Base-by-base conservation (phyloP, 2,113 vertebrate species). In the Sinocyclocheilus grahami region DNA sequence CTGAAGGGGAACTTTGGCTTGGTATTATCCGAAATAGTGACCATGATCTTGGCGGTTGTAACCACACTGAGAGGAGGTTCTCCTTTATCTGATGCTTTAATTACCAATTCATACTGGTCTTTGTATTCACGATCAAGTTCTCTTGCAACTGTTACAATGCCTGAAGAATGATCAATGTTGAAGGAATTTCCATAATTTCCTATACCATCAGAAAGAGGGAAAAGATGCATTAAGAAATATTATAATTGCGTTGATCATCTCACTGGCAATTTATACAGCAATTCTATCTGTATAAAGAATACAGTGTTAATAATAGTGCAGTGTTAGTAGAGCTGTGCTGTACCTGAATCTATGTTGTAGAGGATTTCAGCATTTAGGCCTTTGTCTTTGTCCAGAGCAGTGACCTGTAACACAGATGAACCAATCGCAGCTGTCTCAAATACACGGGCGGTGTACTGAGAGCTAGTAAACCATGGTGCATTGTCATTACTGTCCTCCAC, bases 301-400 rank as follows among this genome's bases (percentile, higher is more conserved):
- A 3, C 20, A 60, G 20, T 60, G 14, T 55, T 55, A 18, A 55
- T 55, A 55, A 55, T 55, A 55, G 53, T 55, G 14, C 14, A 69
- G 77, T 71, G 37, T 86, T 48, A 51, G 11, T 16, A 81, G 53
- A 37, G 18, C 55, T 62, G 53, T 14, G 58, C 76, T 48, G 71
- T 95, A 97, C 96, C 96, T 92, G 96, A 96, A 88, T 96, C 95
- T 67, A 97, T 94, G 0, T 94, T 95, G 87, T 97, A 97, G 0
- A 92, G 71, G 62, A 97, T 92, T 92, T 97, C 95, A 24, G 96
- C 95, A 85, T 97, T 97, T 85, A 88, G 84, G 9, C 96, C 96
- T 91, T 95, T 95, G 91, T 97, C 96, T 87, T 94, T 96, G 87
- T 97, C 96, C 82, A 96, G 84, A 5, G 96, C 96, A 6, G 95